phyloP scores from a whole-genome alignment of 2,797 vertebrate species.

The Buceros bicornis region DNA sequence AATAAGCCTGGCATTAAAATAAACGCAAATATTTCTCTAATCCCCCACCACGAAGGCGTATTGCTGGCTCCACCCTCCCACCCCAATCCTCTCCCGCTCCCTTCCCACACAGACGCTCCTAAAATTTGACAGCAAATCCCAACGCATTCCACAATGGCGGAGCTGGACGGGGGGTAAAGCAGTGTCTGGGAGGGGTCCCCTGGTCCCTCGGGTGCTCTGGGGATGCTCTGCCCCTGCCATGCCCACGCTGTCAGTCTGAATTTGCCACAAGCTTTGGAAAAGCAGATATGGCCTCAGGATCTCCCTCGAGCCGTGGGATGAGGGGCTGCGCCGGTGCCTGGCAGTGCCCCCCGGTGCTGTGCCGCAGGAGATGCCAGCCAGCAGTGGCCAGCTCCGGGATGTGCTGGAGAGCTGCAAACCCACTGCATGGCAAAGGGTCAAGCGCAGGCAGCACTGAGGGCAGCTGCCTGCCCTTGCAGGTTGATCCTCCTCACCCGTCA shows the following conservation, averaged over 20 bases:
- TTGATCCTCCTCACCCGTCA: neutral
- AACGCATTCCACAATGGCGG: accelerated
- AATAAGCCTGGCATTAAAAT: constrained; percentile 37
- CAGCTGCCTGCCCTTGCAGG: neutral
- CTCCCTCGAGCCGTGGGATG: neutral
- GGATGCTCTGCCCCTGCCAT: neutral
- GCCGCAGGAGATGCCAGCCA: neutral
- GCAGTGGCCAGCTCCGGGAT: neutral
- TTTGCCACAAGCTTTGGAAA: neutral
- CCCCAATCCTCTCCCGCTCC: neutral
- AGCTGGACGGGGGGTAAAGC: neutral
- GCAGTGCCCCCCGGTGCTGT: neutral
- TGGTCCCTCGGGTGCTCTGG: accelerated
- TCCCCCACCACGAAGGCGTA: neutral
- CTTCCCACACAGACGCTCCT: neutral
- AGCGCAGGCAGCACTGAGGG: neutral
- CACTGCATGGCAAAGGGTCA: neutral
- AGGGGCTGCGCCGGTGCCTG: neutral
- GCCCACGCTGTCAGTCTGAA: neutral
- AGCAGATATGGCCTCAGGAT: neutral
- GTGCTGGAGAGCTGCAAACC: neutral
- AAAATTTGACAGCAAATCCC: neutral
- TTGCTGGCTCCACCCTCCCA: neutral
- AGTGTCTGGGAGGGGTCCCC: neutral
- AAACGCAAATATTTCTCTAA: constrained; percentile 48